Evolutionary conservation across 2,888 invertebrate species (phyloP), one percentile per base, ranked within the genome.

Genomic region (Temnothorax ravouxi): DNA sequence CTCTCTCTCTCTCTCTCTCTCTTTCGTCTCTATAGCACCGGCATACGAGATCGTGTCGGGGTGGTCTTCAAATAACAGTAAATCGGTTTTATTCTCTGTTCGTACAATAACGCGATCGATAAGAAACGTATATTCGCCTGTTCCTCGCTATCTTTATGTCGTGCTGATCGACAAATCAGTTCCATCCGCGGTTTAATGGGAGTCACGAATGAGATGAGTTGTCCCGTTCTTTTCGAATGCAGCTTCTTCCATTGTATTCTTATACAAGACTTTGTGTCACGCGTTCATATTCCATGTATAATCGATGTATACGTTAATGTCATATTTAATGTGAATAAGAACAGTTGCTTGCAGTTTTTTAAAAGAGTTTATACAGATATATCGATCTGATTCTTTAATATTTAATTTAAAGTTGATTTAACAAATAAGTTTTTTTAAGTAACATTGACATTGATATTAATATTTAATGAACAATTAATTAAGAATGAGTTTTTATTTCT

Each of bases 101-200:
- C 80, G 76, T 86, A 88, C 86, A 89, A 89, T 84, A 86, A 85
- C 83, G 86, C 89, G 89, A 89, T 89, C 87, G 88, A 84, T 88
- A 89, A 69, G 88, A 29, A 29, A 85, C 76, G 61, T 64, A 77
- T 79, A 77, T 79, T 89, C 86, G 82, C 86, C 84, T 82, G 50
- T 47, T 69, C 61, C 56, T 44, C 69, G 67, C 83, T 84, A 62
- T 72, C 75, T 83, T 66, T 69, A 59, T 83, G 21, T 85, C 64
- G 77, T 76, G 64, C 76, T 54, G 38, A 59, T 85, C 69, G 50
- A 69, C 72, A 47, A 85, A 86, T 88, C 80, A 71, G 75, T 83
- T 84, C 83, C 85, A 41, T 54, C 25, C 54, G 56, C 25, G 29
- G 52, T 66, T 66, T 77, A 79, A 71, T 71, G 59, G 25, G 21